Conservation (phyloP, 2,888 invertebrate species). For the Dasypolia templi region DNA sequence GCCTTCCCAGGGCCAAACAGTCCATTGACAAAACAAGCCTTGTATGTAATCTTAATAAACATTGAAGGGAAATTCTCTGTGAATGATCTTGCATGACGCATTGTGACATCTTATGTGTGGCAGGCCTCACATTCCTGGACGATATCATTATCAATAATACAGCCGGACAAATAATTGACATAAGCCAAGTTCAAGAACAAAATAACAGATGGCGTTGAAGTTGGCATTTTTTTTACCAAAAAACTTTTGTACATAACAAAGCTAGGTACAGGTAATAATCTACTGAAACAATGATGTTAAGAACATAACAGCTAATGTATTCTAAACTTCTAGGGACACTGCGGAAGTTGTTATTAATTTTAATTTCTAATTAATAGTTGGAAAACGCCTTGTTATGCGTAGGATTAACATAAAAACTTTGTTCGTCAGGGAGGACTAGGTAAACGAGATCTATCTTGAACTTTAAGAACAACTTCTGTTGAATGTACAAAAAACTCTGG, state of each 20-base stretch:
- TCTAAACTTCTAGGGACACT: slow-evolving; percentile 3
- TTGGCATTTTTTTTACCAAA: background rate
- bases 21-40: background rate
- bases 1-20: background rate
- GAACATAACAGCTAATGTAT: slow-evolving; percentile 1
- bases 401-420: background rate
- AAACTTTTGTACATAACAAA: background rate
- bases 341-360: slow-evolving; percentile 23
- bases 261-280: background rate
- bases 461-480: background rate
- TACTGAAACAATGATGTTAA: background rate
- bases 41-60: background rate
- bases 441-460: background rate
- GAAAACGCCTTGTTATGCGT: background rate
- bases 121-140: background rate
- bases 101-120: background rate
- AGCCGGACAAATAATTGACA: background rate
- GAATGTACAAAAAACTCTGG: background rate
- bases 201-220: background rate
- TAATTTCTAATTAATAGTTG: slow-evolving; percentile 29
- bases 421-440: background rate
- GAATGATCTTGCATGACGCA: background rate
- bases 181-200: background rate
- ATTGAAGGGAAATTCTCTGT: background rate
- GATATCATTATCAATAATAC: background rate